Base-by-base conservation (phyloP, 2,797 vertebrate species). In the Syngnathus rostellatus region DNA sequence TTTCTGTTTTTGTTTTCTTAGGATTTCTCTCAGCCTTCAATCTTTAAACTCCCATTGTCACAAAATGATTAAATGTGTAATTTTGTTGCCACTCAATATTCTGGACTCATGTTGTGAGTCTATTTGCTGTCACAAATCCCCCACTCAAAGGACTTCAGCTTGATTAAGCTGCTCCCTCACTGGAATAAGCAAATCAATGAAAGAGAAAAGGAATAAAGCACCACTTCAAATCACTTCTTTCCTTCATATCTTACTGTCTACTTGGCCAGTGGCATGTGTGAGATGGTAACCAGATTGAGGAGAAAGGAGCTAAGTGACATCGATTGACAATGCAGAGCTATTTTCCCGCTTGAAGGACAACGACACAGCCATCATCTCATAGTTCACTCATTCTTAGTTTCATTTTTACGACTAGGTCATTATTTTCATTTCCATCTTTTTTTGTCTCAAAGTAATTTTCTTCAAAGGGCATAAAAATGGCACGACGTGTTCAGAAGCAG, bases 301-400 rank as follows among this genome's bases (percentile, higher is more conserved):
- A 62, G 41, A 25, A 55, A 0, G 1, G 65, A 62, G 74, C 69
- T 77, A 84, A 72, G 55, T 65, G 72, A 81, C 64, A 76, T 76
- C 68, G 0, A 2, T 51, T 41, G 8, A 68, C 55, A 69, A 72
- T 46, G 48, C 21, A 53, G 43, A 71, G 50, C 70, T 46, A 11
- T 71, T 79, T 68, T 77, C 68, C 62, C 46, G 37, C 40, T 62
- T 23, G 1, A 69, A 54, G 67, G 62, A 25, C 37, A n/a, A n/a
- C 41, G 16, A 60, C 55, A 45, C 53, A 25, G 68, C 3, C 31
- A 25, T 3, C 21, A 43, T 65, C 66, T 77, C 66, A 63, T 59
- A 39, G 75, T 61, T 65, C 54, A 66, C 37, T 12, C 31, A 10
- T 50, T 69, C 62, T 63, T 6, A 8, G 23, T 54, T 54, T 40